Percentiles rank a stretch among this genome's conserved stretches.
These are phyloP conservation scores for Hoplodrina ambigua DNA, from an alignment of 2,888 invertebrate genomes.

Conservation along the genomic window DNA sequence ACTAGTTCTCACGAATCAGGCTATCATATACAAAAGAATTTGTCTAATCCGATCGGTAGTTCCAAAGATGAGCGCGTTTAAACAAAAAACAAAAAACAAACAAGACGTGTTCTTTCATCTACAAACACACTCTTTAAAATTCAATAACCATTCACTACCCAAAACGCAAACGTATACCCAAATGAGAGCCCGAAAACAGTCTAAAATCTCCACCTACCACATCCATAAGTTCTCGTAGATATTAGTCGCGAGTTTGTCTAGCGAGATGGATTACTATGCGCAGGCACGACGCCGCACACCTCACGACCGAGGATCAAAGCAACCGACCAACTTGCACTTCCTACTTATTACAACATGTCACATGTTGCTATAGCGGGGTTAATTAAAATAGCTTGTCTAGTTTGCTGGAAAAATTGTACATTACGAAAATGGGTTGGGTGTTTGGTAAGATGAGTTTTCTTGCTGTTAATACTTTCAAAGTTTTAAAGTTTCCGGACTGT, in stretches of 20 bases:
- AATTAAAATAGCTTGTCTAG: conserved; percentile 60
- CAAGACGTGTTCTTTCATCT: background rate
- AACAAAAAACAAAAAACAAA: background rate
- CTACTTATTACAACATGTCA: conserved; percentile 66
- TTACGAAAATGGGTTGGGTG: too few species aligned
- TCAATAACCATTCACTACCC: background rate
- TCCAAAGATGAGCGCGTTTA: too few species aligned
- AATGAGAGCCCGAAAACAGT: conserved; percentile 32
- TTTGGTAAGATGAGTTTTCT: too few species aligned
- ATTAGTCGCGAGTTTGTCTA: conserved; percentile 70
- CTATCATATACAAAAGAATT: too few species aligned
- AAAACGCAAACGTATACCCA: background rate
- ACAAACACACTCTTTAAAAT: background rate
- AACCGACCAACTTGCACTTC: conserved; percentile 71
- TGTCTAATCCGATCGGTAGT: too few species aligned
- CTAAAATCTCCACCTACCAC: conserved; percentile 11
- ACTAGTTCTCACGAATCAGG: too few species aligned
- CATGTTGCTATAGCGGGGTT: conserved; percentile 61
- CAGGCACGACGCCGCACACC: conserved; percentile 76
- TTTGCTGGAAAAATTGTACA: conserved; percentile 40
- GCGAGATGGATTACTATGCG: conserved; percentile 80
- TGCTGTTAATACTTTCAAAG: too few species aligned
- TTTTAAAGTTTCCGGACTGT: too few species aligned
- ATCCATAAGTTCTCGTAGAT: conserved; percentile 54
- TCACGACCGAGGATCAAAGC: conserved; percentile 74